Percentiles rank a stretch among this genome's conserved stretches.
Conservation (phyloP, 2,888 invertebrate genomes). For the Seladonia tumulorum region DNA sequence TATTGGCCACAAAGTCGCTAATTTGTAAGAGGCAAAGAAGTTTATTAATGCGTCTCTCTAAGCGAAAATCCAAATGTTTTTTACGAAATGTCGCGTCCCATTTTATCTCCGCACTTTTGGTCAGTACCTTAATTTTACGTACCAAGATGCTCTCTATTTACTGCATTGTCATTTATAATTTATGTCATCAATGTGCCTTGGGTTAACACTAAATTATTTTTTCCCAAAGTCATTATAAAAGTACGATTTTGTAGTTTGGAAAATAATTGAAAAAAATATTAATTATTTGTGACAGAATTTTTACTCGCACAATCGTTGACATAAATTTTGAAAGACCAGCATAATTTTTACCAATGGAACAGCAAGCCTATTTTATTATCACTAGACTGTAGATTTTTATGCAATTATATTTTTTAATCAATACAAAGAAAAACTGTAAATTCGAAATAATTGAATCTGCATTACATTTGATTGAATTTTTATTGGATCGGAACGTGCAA, state of each 20-base stretch:
- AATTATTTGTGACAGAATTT: not conserved
- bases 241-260: not conserved
- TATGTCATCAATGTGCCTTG: slow-evolving; percentile 15
- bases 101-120: slow-evolving; percentile 17
- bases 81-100: slow-evolving; percentile 59
- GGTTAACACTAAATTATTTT: not conserved
- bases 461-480: not conserved
- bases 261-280: not conserved
- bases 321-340: slow-evolving; percentile 7
- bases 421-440: not conserved
- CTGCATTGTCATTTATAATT: not conserved
- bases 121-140: slow-evolving; percentile 7
- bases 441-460: not conserved
- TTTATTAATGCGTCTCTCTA: slow-evolving; percentile 47
- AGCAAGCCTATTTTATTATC: not conserved
- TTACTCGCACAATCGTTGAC: not conserved
- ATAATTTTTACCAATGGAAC: slow-evolving; percentile 1
- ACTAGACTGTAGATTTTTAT: not conserved
- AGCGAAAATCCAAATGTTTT: slow-evolving; percentile 66
- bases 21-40: slow-evolving; percentile 27
- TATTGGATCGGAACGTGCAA: not conserved
- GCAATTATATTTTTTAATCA: not conserved
- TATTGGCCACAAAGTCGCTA: slow-evolving; percentile 40
- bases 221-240: not conserved
- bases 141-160: slow-evolving; percentile 11